Base-by-base conservation (phyloP, 2,888 invertebrate genomes). In the Epicampocera succincta region DNA sequence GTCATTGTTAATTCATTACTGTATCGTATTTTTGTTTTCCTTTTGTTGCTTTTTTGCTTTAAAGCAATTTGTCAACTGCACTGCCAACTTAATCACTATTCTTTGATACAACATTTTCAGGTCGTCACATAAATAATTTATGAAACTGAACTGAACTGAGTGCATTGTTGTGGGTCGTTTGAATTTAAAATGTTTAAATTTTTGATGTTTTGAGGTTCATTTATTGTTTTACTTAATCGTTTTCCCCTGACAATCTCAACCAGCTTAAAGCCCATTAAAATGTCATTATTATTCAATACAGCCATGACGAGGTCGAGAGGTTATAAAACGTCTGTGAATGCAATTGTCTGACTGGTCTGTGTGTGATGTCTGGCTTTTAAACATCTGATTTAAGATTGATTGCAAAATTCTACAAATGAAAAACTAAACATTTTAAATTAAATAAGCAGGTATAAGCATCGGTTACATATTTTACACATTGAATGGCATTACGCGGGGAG, bases 41-140 rank as follows among this genome's bases (percentile, higher is more conserved):
- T 44, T 12, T 46, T 21, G 17, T 29, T 19, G 33, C 12, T 4
- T 38, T 48, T 56, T 19, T 50, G 25, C 19, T 50, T 58, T 48
- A 75, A 56, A 19, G n/a, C n/a, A 29, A 40, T 56, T 66, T 75
- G 58, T 66, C 66, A 75, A 65, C 13, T 38, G n/a, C 17, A 48
- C 48, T 54, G 40, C 0, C n/a, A 40, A 48, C 21, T 40, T 25
- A 69, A 52, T 61, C 50, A 63, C 56, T 74, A 58, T 46, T 65
- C 50, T 78, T 65, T 72, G 33, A 78, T 58, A 21, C 58, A 65
- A 15, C 2, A 60, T 66, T 66, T 72, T 17, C 72, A 78, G 78
- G 72, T 78, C 78, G 72, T 78, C 78, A 66, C 40, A 72, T 72
- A 38, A 65, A 66, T 72, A 72, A 58, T 72, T 78, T 50, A 78